Conservation (phyloP, 2,888 invertebrate species). For the Clistopyga incitator region DNA sequence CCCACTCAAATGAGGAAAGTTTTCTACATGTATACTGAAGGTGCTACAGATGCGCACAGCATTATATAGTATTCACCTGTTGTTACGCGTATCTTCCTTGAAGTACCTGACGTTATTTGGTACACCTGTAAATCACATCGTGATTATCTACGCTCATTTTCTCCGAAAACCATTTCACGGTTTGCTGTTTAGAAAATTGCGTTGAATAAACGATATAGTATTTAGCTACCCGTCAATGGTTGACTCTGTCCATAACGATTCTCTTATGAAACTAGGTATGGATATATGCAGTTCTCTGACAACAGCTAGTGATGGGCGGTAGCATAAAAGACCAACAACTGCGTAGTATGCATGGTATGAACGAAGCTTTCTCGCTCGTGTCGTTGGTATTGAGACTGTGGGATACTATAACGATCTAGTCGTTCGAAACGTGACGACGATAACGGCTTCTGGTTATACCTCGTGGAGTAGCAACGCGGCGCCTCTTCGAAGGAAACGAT, state of each 20-base stretch:
- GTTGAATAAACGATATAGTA: too few relatives aligned
- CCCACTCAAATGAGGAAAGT: constrained; percentile 79
- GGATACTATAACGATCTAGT: constrained; percentile 48
- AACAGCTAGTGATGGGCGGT: neutral
- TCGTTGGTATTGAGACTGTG: constrained; percentile 31
- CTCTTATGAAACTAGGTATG: neutral
- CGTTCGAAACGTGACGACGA: constrained; percentile 59
- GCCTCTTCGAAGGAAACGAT: constrained; percentile 57
- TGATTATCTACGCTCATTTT: constrained; percentile 22
- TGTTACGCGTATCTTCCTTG: constrained; percentile 62
- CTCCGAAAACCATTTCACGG: constrained; percentile 2
- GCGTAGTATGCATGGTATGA: neutral
- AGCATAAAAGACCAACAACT: constrained; percentile 16
- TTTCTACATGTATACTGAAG: constrained; percentile 75
- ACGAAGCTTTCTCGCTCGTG: constrained; percentile 5
- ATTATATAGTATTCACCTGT: constrained; percentile 35
- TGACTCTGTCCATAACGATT: neutral
- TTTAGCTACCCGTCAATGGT: neutral
- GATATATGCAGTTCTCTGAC: neutral
- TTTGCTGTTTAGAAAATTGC: neutral
- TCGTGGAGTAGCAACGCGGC: constrained; percentile 55
- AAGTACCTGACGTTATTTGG: constrained; percentile 4
- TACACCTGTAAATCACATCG: constrained; percentile 20
- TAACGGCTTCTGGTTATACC: constrained; percentile 62
- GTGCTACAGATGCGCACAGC: constrained; percentile 61